A percentile compares a stretch with the other conserved stretches of the same genome.
Conservation (phyloP, 2,888 invertebrate genomes). For the Diachrysia chrysitis region DNA sequence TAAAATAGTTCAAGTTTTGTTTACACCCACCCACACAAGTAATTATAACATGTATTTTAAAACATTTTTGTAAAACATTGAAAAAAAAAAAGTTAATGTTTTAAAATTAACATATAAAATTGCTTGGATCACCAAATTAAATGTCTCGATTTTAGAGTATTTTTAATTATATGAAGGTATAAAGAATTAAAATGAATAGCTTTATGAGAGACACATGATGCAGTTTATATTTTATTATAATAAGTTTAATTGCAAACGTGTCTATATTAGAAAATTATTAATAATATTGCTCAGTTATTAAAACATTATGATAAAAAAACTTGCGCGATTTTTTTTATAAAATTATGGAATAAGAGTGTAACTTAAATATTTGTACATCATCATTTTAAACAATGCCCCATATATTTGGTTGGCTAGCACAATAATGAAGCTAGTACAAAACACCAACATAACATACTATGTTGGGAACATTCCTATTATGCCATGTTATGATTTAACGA, state of each 20-base stretch:
- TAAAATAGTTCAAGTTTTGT: no score
- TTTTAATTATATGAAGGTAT: background rate
- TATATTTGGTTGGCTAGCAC: constrained; percentile 33
- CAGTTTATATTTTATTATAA: constrained; percentile 1
- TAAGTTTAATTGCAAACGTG: background rate
- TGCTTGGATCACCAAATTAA: background rate
- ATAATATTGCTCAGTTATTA: background rate
- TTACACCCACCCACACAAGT: no score
- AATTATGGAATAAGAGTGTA: background rate
- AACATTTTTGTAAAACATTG: no score
- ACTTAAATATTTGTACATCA: background rate
- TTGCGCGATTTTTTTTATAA: background rate
- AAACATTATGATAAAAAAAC: background rate
- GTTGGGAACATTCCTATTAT: constrained; percentile 41
- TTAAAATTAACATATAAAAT: background rate
- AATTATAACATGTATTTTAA: no score
- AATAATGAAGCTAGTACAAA: constrained; percentile 34
- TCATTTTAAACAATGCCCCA: background rate
- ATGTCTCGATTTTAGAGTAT: background rate
- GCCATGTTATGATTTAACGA: constrained; percentile 40
- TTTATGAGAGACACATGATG: background rate
- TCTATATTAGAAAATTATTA: background rate
- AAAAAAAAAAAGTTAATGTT: no score
- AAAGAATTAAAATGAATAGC: background rate
- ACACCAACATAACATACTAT: constrained; percentile 4